phyloP scores from a whole-genome alignment of 1,140 invertebrate genomes.

The Pinna nobilis region DNA sequence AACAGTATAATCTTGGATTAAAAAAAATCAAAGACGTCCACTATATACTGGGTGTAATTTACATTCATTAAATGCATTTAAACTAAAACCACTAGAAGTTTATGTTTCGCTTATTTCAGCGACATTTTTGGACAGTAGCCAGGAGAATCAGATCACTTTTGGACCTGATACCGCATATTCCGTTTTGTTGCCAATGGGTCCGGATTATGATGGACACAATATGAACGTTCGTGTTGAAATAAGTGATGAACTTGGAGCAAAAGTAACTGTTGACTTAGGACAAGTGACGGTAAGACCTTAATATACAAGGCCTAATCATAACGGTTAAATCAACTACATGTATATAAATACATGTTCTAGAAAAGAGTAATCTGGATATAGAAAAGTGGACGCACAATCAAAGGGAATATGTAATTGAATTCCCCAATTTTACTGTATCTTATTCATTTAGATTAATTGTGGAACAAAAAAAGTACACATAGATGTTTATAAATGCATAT shows the following conservation, averaged over 20 bases:
- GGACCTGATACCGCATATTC: slow-evolving; percentile 14
- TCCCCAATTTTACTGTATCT: neutral
- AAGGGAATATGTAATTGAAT: neutral
- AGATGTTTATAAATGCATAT: no score
- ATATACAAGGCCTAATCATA: no score
- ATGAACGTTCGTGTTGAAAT: slow-evolving; percentile 50
- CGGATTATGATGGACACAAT: slow-evolving; percentile 45
- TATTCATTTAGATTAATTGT: no score
- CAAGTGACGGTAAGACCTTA: slow-evolving; percentile 45
- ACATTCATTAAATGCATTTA: neutral
- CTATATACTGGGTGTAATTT: neutral
- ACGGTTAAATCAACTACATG: no score
- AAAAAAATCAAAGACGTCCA: no score
- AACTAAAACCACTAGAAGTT: neutral
- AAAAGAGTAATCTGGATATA: neutral
- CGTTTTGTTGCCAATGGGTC: slow-evolving; percentile 49
- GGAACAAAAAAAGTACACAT: no score
- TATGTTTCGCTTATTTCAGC: slow-evolving; percentile 32
- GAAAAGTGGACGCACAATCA: neutral
- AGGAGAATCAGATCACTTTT: slow-evolving; percentile 43
- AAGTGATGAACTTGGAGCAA: slow-evolving; percentile 48
- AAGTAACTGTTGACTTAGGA: slow-evolving; percentile 25
- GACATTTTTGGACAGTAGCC: slow-evolving; percentile 23
- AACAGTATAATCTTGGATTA: no score
- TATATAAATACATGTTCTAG: neutral